phyloP scores from a whole-genome alignment of 1,140 invertebrate species.

The Leguminivora glycinivorella region DNA sequence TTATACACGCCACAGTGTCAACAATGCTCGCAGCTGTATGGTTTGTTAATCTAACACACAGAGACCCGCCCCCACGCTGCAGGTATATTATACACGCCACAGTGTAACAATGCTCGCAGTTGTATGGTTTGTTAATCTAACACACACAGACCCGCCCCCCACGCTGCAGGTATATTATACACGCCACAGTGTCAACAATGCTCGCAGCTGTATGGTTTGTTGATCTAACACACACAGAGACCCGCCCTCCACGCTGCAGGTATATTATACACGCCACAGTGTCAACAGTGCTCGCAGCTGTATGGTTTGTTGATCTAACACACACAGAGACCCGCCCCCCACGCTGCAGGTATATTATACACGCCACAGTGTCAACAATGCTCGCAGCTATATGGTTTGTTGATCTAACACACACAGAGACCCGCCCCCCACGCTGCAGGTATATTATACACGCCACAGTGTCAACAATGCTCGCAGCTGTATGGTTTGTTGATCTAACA shows the following conservation, averaged over 20 bases:
- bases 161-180: slow-evolving; percentile 39
- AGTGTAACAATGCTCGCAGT: slow-evolving; percentile 41
- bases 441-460: too few relatives aligned
- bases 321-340: slow-evolving; percentile 44
- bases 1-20: slow-evolving; percentile 54
- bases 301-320: slow-evolving; percentile 21
- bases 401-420: slow-evolving; percentile 31
- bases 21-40: neutral
- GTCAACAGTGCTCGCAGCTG: slow-evolving; percentile 13
- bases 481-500: slow-evolving; percentile 18
- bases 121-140: too few relatives aligned
- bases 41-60: neutral
- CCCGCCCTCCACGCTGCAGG: slow-evolving; percentile 43
- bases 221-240: slow-evolving; percentile 37
- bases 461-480: slow-evolving; percentile 18
- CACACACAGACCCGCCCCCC: slow-evolving; percentile 46
- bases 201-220: neutral
- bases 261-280: too few relatives aligned
- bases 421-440: slow-evolving; percentile 44
- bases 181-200: slow-evolving; percentile 46
- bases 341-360: slow-evolving; percentile 39
- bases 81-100: too few relatives aligned
- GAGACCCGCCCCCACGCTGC: slow-evolving; percentile 43
- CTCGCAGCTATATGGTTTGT: neutral
- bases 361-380: slow-evolving; percentile 46